Percentiles rank a stretch among this genome's conserved stretches.
Conservation (phyloP, 2,888 invertebrate genomes). For the Slavum lentiscoides region DNA sequence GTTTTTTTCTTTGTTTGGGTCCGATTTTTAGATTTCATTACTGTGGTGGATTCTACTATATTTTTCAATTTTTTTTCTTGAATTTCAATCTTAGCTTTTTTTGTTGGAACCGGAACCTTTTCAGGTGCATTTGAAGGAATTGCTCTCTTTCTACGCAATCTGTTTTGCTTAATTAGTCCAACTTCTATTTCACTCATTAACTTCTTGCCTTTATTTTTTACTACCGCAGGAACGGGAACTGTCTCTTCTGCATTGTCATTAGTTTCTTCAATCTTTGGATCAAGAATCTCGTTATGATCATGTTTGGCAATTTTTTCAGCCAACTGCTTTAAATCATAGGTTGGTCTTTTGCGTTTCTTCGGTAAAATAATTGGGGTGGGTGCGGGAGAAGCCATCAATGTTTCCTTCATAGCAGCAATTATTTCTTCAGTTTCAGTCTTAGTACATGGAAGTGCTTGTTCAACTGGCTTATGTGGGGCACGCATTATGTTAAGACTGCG, state of each 20-base stretch:
- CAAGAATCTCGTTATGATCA: conserved; percentile 45
- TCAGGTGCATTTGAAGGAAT: conserved; percentile 24
- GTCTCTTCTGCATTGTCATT: background rate
- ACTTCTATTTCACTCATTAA: conserved; percentile 41
- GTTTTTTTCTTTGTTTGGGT: conserved; percentile 10
- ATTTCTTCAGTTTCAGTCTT: conserved; percentile 54
- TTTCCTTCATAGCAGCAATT: conserved; percentile 54
- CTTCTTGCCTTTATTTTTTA: conserved; percentile 39
- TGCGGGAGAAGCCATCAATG: conserved; percentile 50
- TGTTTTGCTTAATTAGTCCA: conserved; percentile 39
- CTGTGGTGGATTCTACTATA: conserved; percentile 2
- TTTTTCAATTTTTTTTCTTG: conserved; percentile 32
- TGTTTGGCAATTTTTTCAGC: conserved; percentile 44
- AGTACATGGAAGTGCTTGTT: conserved; percentile 23
- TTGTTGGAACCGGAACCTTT: conserved; percentile 11
- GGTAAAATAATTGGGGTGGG: conserved; percentile 37
- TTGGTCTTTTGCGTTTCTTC: conserved; percentile 42
- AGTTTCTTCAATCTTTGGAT: conserved; percentile 23
- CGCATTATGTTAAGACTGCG: conserved; percentile 54
- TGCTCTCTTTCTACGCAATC: conserved; percentile 39
- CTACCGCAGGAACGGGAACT: background rate
- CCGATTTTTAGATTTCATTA: conserved; percentile 16
- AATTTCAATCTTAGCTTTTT: conserved; percentile 38
- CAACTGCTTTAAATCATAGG: conserved; percentile 30
- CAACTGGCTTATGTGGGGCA: conserved; percentile 38